Percentiles rank a stretch among this genome's conserved stretches.
phyloP scores from a whole-genome alignment of 2,113 vertebrate species.

The Crotalus viridis region DNA sequence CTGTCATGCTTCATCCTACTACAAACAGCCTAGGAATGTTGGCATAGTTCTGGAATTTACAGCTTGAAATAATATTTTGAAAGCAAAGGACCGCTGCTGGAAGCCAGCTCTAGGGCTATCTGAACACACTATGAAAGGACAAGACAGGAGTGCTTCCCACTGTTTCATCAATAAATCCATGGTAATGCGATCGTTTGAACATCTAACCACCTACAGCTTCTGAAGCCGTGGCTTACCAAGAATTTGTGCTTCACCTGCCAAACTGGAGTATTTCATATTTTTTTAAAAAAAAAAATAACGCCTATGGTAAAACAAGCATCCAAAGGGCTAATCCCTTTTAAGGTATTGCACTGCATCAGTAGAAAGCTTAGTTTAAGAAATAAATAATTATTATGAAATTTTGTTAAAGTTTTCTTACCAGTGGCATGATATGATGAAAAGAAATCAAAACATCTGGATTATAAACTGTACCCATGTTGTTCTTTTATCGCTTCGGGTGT shows the following conservation, averaged over 20 bases:
- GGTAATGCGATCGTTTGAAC: conserved; percentile 1
- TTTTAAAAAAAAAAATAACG: accelerated
- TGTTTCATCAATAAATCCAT: conserved; percentile 12
- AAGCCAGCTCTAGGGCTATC: conserved; percentile 6
- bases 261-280: neutral
- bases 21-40: conserved; percentile 13
- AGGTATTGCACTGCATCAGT: neutral
- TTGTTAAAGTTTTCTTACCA: conserved; percentile 10
- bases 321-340: neutral
- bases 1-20: conserved; percentile 7
- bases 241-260: neutral
- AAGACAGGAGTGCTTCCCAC: conserved; percentile 4
- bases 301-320: neutral
- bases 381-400: neutral
- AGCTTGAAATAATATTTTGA: conserved; percentile 33
- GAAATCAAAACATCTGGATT: neutral
- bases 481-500: neutral
- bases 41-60: conserved; percentile 6
- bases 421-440: conserved; percentile 33
- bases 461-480: neutral
- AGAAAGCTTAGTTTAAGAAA: neutral
- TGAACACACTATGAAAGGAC: conserved; percentile 10
- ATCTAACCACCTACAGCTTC: neutral
- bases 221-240: neutral
- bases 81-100: conserved; percentile 19